Evolutionary conservation across 2,113 vertebrate genomes (phyloP), one percentile per base, ranked within the genome.

Genomic region (Dolichotis patagonum): DNA sequence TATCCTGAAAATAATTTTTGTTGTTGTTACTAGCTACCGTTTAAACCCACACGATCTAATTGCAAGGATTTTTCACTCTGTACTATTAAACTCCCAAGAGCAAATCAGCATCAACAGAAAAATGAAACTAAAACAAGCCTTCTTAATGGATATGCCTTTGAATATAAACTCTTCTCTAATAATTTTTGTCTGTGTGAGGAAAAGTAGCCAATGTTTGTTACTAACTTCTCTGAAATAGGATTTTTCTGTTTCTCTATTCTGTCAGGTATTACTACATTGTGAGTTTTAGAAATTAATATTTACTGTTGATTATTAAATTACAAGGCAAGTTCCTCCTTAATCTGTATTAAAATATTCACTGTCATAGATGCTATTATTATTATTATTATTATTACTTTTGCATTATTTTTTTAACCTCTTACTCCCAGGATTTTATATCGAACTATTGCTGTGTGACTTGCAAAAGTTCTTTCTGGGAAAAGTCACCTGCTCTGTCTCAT

Each of bases 401-500:
- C 71, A 60, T n/a, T 4, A 85, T 73, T 71, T 89, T 52, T 11
- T 60, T 41, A 62, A 46, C 3, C 3, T 3, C 28, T 24, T 41
- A 78, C 13, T 46, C 14, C 7, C 56, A 67, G 17, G 17, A 46
- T 22, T 24, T 80, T 16, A 28, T 11, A n/a, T 28, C 1, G 26
- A 60, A 46, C 4, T 46, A 17, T 2, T 63, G 24, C 13, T 32
- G 0, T 46, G 19, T 32, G 22, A 58, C 28, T 65, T 88, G 26
- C 5, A 69, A 77, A 69, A n/a, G 1, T 35, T 77, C 26, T 32
- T 14, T 56, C 14, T 67, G 12, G 5, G 5, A 89, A 7, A 32
- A 30, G 1, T 13, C 28, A 5, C 11, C 3, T 54, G 56, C 19
- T 30, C 3, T 52, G 9, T 38, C 1, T 0, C 0, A 7, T n/a